Base-by-base conservation (phyloP, 2,113 vertebrate genomes). In the Myotis yumanensis region DNA sequence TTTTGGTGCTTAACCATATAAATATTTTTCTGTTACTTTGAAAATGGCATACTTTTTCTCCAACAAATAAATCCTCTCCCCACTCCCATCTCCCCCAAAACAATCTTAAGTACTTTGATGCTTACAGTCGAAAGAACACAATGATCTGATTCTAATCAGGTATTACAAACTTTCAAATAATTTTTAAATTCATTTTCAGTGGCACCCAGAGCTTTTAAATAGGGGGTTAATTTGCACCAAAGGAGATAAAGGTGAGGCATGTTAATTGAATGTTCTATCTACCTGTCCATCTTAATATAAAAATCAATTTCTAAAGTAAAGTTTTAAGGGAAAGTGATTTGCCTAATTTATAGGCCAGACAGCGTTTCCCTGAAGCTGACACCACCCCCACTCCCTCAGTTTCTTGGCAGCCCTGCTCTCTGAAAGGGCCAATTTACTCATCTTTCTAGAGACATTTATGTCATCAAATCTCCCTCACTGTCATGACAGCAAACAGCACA, bases 401-500 rank as follows among this genome's bases (percentile, higher is more conserved):
- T 96, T 95, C 95, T 97, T 97, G 97, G 97, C 97, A 97, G 92
- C 84, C 66, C 89, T 86, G 73, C 69, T 93, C 43, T 91, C 68
- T 76, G 91, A 92, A 94, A 92, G 96, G 96, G 96, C 96, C 97
- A 97, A 96, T 94, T 97, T 28, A 25, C 95, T 97, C 93, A 93
- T 97, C 96, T 96, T 97, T 95, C 86, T 95, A 95, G 73, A 97
- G 95, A 93, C 94, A 89, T 92, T 96, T 97, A 73, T 97, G 92
- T 93, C 96, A 93, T 96, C 95, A 94, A 86, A 95, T 77, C 89
- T 94, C 40, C 77, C 77, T 96, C 83, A 84, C 96, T 92, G 95
- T 96, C 95, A 95, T 92, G 96, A 93, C 93, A 97, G 96, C 93
- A 95, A 97, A 95, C 81, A 95, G 92, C 90, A 93, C 92, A 95